Base-by-base conservation (phyloP, 2,888 invertebrate genomes). In the Dryobota labecula region DNA sequence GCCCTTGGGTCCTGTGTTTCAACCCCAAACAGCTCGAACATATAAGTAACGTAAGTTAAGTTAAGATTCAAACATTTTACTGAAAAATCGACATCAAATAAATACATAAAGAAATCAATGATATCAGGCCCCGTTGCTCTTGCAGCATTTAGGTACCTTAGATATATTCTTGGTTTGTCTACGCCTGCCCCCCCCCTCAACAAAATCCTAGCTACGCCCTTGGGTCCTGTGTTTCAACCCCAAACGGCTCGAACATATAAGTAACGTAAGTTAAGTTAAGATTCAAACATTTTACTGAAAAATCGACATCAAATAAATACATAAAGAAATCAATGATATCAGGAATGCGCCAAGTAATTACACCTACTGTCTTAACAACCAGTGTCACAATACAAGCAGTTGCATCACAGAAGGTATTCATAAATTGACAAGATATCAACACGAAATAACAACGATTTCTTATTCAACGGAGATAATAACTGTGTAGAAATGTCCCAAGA, bases 371-470 rank as follows among this genome's bases (percentile, higher is more conserved):
- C 24, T 56, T 47, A 73, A 64, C 43, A 49, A 49, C 38, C 24
- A 45, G 64, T 78, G 73, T 73, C 78, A 73, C 73, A 78, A 78
- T 49, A 54, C 47, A 51, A 70, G 24, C 57, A 57, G 45, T 76
- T 75, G 43, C 70, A 76, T 76, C 61, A 58, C n/a, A 58, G 38
- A 70, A 76, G 20, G 57, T 62, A 70, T 62, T 76, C 27, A 70
- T 49, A 62, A 51, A 70, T 76, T 76, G 74, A 57, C 75, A 77
- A 62, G 62, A 73, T 63, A 66, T 72, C 57, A 57, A 47, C 68
- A 69, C 47, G 53, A 74, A 78, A 73, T 78, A 73, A 68, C 53
- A 62, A 78, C 63, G 56, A 78, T 73, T 78, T 78, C 61, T 68
- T 73, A 36, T 68, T 43, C 49, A 60, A 63, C 33, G 41, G 9